phyloP scores from a whole-genome alignment of 2,888 invertebrate species.

The Tribolium freemani region DNA sequence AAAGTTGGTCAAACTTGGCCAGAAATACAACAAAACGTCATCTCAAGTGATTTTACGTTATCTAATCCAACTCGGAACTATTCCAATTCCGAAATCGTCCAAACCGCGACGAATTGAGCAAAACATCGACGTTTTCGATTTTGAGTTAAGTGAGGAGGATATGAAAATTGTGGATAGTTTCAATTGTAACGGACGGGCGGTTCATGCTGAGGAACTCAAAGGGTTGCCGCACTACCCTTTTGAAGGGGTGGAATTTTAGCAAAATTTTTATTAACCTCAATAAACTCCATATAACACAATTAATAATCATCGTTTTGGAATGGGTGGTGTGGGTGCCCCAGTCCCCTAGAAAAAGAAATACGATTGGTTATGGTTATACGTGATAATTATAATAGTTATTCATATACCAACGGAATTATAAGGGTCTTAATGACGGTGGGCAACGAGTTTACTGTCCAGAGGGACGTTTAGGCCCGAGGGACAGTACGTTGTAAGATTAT shows the following conservation, averaged over 20 bases:
- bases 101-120: conserved; percentile 70
- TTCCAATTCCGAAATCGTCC: conserved; percentile 74
- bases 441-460: no score
- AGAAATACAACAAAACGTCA: conserved; percentile 76
- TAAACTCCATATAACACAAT: neutral
- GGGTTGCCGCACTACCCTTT: conserved; percentile 64
- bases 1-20: conserved; percentile 74
- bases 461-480: no score
- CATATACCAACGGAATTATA: no score
- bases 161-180: conserved; percentile 69
- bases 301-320: conserved; percentile 30
- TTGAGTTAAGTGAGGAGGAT: conserved; percentile 70
- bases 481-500: no score
- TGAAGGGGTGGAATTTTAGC: conserved; percentile 56
- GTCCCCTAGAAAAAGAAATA: conserved; percentile 21
- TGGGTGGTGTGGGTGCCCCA: conserved; percentile 30
- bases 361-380: neutral
- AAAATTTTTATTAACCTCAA: neutral
- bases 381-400: no score
- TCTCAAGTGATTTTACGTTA: conserved; percentile 81
- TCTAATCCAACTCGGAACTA: conserved; percentile 69
- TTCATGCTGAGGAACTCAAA: conserved; percentile 59
- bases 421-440: no score
- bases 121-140: conserved; percentile 74
- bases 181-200: conserved; percentile 60